Conservation (phyloP, 2,797 vertebrate species). For the Poecile montanus region DNA sequence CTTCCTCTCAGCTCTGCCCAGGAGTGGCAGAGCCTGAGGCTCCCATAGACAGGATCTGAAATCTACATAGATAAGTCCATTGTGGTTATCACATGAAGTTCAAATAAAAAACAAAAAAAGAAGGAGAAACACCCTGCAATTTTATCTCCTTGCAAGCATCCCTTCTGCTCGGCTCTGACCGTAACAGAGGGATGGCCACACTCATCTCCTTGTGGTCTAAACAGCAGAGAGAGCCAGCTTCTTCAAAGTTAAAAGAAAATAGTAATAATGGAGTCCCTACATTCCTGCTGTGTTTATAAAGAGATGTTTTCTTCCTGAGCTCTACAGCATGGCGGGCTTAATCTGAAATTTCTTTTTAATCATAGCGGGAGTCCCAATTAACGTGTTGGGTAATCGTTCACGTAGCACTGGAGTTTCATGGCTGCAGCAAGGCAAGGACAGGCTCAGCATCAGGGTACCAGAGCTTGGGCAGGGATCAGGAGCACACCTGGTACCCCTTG, state of each 20-base stretch:
- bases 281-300: conserved; percentile 77
- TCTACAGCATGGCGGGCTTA: conserved; percentile 69
- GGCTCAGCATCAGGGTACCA: not conserved
- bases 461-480: not conserved
- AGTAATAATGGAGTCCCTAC: conserved; percentile 61
- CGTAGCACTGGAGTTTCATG: conserved; percentile 64
- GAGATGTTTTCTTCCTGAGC: conserved; percentile 79
- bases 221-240: conserved; percentile 55
- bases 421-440: conserved; percentile 50
- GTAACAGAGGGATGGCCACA: not conserved
- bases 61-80: conserved; percentile 14
- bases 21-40: not conserved
- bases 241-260: conserved; percentile 67
- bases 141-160: conserved; percentile 28
- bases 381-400: conserved; percentile 76
- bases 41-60: not conserved
- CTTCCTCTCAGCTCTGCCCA: not conserved
- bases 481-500: fast-evolving
- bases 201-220: conserved; percentile 47
- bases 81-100: not conserved
- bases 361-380: conserved; percentile 83
- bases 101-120: not conserved
- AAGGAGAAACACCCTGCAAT: not conserved
- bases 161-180: conserved; percentile 9
- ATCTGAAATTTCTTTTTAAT: conserved; percentile 85